Conservation (phyloP, 2,888 invertebrate genomes). For the Caenorhabditis sinica region DNA sequence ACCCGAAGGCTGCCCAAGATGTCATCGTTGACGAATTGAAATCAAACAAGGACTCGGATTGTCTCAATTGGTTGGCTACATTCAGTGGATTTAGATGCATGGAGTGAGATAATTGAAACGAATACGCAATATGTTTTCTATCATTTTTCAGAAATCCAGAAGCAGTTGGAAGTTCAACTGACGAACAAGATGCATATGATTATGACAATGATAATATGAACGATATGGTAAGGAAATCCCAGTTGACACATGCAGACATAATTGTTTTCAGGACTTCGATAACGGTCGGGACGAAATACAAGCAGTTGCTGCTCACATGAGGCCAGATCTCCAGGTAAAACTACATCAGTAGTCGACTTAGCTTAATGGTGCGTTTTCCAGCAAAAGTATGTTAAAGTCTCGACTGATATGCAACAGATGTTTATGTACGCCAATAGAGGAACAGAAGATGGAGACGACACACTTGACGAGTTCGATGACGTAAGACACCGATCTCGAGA, state of each 20-base stretch:
- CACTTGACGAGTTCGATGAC: constrained; percentile 57
- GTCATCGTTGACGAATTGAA: constrained; percentile 41
- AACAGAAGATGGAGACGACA: constrained; percentile 31
- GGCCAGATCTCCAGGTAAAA: constrained; percentile 25
- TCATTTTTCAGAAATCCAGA: not conserved
- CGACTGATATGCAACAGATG: not conserved
- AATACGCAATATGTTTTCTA: not conserved
- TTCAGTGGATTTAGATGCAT: constrained; percentile 61
- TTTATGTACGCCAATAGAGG: not conserved
- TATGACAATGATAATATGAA: not conserved
- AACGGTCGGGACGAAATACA: constrained; percentile 26
- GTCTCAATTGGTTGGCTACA: constrained; percentile 56
- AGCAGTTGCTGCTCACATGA: constrained; percentile 19
- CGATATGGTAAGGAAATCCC: not conserved
- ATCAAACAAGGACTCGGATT: constrained; percentile 44
- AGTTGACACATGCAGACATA: not conserved
- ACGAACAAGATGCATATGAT: not conserved
- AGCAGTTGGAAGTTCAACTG: not conserved
- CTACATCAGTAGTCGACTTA: not conserved
- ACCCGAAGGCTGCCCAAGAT: not conserved
- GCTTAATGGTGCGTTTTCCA: not conserved
- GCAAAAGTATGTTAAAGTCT: constrained; percentile 6
- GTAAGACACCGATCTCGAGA: constrained; percentile 16
- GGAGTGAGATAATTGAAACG: constrained; percentile 25
- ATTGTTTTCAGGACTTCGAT: constrained; percentile 39